A percentile compares a stretch with the other conserved stretches of the same genome.
Conservation (phyloP, 2,888 invertebrate species). For the Eremobia ochroleuca region DNA sequence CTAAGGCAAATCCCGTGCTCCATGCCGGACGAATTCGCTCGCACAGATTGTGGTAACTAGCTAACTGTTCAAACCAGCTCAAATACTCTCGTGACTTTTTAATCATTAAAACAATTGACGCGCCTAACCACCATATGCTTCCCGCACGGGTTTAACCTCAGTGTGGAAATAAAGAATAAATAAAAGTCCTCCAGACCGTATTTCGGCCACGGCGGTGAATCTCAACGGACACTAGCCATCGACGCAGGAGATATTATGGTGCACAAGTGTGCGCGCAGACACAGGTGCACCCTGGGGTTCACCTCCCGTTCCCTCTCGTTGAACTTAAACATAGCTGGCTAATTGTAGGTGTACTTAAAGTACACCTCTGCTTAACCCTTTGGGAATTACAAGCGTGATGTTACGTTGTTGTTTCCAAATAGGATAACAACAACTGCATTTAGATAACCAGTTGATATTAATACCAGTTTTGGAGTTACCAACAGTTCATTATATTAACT, state of each 20-base stretch:
- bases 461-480: slow-evolving; percentile 30
- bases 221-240: too few species aligned
- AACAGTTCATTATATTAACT: slow-evolving; percentile 54
- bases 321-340: neutral
- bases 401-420: slow-evolving; percentile 13
- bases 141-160: too few species aligned
- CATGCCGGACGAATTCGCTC: neutral
- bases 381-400: neutral
- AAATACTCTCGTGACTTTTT: neutral
- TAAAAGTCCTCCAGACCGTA: too few species aligned
- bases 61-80: neutral
- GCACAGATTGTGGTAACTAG: neutral
- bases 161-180: too few species aligned
- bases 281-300: too few species aligned
- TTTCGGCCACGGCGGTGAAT: too few species aligned
- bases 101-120: neutral
- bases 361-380: neutral
- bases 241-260: too few species aligned
- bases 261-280: too few species aligned
- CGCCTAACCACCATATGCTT: too few species aligned
- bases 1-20: too few species aligned
- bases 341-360: neutral
- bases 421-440: slow-evolving; percentile 7
- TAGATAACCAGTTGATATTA: slow-evolving; percentile 19
- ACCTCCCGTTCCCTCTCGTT: too few species aligned